Evolutionary conservation across 1,140 invertebrate genomes (phyloP).

Genomic region (Brachionus calyciflorus): DNA sequence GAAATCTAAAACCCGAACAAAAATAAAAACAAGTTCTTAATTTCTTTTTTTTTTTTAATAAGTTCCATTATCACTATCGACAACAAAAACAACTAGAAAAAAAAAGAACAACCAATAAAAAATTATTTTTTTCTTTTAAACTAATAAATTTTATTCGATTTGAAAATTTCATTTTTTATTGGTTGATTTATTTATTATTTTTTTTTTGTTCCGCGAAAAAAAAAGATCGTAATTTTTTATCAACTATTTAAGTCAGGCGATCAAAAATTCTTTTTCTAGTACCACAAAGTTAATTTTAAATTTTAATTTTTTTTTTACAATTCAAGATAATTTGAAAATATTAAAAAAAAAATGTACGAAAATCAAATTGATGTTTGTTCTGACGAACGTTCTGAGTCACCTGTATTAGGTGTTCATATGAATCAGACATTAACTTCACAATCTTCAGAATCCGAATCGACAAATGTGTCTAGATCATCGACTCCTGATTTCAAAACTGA

Average conservation of each 20-base stretch:
- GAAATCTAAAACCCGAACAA: too few relatives aligned
- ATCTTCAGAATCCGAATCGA: background rate
- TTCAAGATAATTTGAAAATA: background rate
- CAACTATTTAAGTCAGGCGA: conserved; percentile 42
- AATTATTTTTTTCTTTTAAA: background rate
- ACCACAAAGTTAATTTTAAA: background rate
- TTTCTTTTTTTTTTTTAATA: too few relatives aligned
- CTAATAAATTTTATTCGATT: background rate
- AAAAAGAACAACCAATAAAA: too few relatives aligned
- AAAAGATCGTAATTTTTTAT: background rate
- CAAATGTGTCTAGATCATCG: conserved; percentile 29
- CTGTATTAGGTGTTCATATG: background rate
- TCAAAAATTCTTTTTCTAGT: background rate
- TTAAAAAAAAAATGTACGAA: background rate
- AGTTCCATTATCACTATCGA: too few relatives aligned
- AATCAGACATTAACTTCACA: conserved; percentile 32
- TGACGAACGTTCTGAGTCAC: background rate
- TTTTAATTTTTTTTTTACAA: background rate
- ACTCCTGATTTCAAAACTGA: background rate
- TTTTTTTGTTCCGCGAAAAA: background rate
- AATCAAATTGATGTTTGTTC: background rate
- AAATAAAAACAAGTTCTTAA: too few relatives aligned
- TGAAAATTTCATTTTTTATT: too few relatives aligned
- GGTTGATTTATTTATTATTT: too few relatives aligned
- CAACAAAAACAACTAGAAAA: too few relatives aligned